Evolutionary conservation across 2,797 vertebrate species (phyloP).

Genomic region (Sebastes glaucus): DNA sequence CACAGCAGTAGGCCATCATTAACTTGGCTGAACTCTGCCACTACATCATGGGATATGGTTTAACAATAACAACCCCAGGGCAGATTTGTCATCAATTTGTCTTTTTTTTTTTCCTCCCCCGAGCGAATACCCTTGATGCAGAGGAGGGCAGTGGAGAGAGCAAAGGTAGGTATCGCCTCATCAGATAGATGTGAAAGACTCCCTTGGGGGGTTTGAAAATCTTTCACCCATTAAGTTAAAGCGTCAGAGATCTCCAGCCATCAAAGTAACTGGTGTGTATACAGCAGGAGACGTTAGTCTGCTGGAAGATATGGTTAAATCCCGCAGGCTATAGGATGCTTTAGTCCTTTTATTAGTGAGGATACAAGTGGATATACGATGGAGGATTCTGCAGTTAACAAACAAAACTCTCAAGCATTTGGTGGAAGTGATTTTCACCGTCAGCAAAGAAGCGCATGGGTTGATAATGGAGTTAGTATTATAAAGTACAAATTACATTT

Average conservation of each 20-base stretch:
- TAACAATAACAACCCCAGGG: slow-evolving; percentile 68
- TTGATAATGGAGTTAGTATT: not conserved
- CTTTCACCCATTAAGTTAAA: slow-evolving; percentile 55
- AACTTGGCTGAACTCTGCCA: slow-evolving; percentile 68
- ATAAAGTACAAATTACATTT: not conserved
- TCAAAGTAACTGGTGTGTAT: slow-evolving; percentile 47
- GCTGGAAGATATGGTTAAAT: slow-evolving; percentile 17
- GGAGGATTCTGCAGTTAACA: not conserved
- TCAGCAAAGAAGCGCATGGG: not conserved
- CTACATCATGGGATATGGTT: slow-evolving; percentile 63
- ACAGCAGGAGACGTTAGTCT: slow-evolving; percentile 17
- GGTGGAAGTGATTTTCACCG: not conserved
- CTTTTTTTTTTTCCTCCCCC: slow-evolving; percentile 21
- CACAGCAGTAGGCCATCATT: slow-evolving; percentile 48
- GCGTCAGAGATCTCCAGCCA: slow-evolving; percentile 47
- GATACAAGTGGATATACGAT: slow-evolving; percentile 2
- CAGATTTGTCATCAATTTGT: slow-evolving; percentile 66
- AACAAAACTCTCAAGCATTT: not conserved
- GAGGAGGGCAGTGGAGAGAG: slow-evolving; percentile 40
- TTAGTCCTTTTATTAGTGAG: slow-evolving; percentile 15
- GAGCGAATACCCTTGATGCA: slow-evolving; percentile 39
- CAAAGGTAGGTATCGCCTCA: slow-evolving; percentile 45
- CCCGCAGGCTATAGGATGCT: not conserved
- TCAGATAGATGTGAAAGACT: slow-evolving; percentile 54
- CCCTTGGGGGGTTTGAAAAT: slow-evolving; percentile 39